Evolutionary conservation across 1,140 invertebrate species (phyloP), one percentile per base, ranked within the genome.

Genomic region (Coenobita brevimanus): DNA sequence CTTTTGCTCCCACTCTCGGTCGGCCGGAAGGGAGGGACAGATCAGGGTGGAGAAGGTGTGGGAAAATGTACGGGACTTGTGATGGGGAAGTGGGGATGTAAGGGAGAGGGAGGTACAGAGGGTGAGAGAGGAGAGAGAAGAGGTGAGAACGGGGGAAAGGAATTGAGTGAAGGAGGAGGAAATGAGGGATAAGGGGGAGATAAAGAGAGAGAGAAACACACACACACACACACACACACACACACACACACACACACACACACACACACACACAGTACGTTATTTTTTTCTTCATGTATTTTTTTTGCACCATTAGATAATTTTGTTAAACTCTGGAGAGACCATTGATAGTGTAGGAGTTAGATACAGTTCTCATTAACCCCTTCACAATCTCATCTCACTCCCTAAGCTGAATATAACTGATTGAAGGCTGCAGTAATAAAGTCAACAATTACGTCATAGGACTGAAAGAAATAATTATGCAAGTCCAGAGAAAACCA

Each of bases 251-350:
- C 1, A 69, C 1, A 41, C 15, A 64, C 38, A 67, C 24, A 67
- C 38, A 82, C 38, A 81, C 54, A 81, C 60, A 81, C 54, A 64
- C 60, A 81, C 60, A 81, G 30, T n/a, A n/a, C n/a, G n/a, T n/a
- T n/a, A n/a, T n/a, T n/a, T n/a, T n/a, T n/a, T n/a, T n/a, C n/a
- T n/a, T n/a, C n/a, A n/a, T n/a, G n/a, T n/a, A n/a, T n/a, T n/a
- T n/a, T n/a, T n/a, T n/a, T n/a, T n/a, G n/a, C n/a, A n/a, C n/a
- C n/a, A n/a, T n/a, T n/a, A n/a, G n/a, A n/a, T n/a, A n/a, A n/a
- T n/a, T n/a, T n/a, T n/a, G n/a, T n/a, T n/a, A n/a, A n/a, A n/a
- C n/a, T n/a, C n/a, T n/a, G n/a, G n/a, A n/a, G n/a, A n/a, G n/a
- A n/a, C n/a, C n/a, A n/a, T n/a, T n/a, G n/a, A n/a, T n/a, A n/a